Evolutionary conservation across 2,797 vertebrate species (phyloP), one percentile per base, ranked within the genome.

Genomic region (Tapera naevia): DNA sequence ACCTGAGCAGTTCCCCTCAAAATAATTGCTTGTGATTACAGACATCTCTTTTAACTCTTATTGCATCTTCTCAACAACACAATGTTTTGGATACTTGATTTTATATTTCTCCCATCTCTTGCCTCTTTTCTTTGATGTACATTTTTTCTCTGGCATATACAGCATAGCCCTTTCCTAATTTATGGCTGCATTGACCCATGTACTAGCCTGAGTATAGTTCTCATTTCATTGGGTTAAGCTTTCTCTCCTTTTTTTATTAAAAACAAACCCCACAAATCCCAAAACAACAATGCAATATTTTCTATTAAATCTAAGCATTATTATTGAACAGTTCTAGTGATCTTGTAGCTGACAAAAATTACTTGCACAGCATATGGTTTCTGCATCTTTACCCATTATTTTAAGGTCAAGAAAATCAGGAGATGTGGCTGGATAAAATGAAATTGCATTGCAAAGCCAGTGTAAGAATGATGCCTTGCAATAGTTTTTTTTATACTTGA

Each of bases 21-120:
- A 97, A 94, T 91, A 79, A 60, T 30, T 70, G 71, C n/a, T 79
- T 72, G 33, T 72, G 33, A 76, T 93, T 72, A 90, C 54, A 87
- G 73, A 24, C 81, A 6, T 39, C 50, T 80, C 79, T 75, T 18
- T 71, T 86, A 45, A 17, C 64, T 92, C 62, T n/a, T 83, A 80
- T 2, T 91, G 30, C 27, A 76, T 62, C 13, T 86, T 94, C 96
- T 67, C 39, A 9, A 62, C 61, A 89, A 76, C 45, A 90, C 32
- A 39, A 23, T 7, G 3, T 67, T 87, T 84, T 89, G 72, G 33
- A 70, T 41, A 35, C 18, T 37, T 64, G 11, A 76, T 87, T 93
- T 84, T 86, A 37, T 33, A 45, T 86, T 90, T 54, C 35, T n/a
- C n/a, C 80, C 62, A 69, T 30, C 45, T 95, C 54, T 69, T 66